Evolutionary conservation across 2,888 invertebrate species (phyloP).

Genomic region (Noctua janthe): DNA sequence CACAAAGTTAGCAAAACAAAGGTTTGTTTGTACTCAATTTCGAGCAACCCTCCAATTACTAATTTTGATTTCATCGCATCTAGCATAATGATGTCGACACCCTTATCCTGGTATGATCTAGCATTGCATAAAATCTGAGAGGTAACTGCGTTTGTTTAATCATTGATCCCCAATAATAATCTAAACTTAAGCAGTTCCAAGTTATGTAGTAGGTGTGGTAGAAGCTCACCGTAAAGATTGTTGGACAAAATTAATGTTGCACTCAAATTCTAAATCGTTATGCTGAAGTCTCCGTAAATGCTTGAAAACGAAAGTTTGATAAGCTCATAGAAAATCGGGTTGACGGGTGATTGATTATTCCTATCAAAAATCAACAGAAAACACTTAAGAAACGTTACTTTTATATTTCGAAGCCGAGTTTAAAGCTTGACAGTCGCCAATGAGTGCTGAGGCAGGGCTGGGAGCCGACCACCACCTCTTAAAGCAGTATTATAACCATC

Average conservation of each 20-base stretch:
- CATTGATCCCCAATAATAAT: background rate
- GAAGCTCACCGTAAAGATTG: background rate
- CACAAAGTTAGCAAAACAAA: background rate
- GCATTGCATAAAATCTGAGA: background rate
- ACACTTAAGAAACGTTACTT: background rate
- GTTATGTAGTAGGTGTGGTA: background rate
- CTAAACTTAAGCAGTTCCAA: background rate
- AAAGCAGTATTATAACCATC: background rate
- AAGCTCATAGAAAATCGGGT: background rate
- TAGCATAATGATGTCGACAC: conserved; percentile 6
- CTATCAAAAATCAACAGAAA: background rate
- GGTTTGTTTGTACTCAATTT: conserved; percentile 26
- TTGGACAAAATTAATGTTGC: background rate
- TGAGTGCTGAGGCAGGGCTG: conserved; percentile 20
- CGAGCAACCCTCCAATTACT: background rate
- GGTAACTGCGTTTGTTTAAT: too few species aligned
- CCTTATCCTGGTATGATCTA: background rate
- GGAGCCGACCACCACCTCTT: background rate
- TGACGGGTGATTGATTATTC: background rate
- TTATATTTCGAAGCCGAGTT: background rate
- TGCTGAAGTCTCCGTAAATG: background rate
- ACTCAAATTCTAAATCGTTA: background rate
- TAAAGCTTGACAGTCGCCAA: background rate
- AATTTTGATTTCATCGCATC: conserved; percentile 20
- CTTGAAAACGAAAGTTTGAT: conserved; percentile 5